Base-by-base conservation (phyloP, 2,797 vertebrate species). In the Tokudaia tokunoshimensis region DNA sequence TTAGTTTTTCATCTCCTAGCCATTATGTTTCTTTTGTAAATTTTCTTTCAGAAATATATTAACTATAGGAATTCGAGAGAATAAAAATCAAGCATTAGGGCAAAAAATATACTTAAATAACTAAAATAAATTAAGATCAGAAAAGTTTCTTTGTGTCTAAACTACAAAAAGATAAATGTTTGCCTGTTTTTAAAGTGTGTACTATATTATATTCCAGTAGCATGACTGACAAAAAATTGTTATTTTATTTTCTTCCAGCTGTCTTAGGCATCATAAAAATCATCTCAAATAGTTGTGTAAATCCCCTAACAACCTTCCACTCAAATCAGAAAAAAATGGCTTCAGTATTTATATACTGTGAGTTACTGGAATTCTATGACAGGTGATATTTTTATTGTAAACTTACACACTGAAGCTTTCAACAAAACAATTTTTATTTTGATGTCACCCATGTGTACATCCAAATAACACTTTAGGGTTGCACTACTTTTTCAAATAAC, bases 171-270 rank as follows among this genome's bases (percentile, higher is more conserved):
- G 3, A 47, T 17, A 91, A 65, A 4, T 76, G 1, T 67, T 82
- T 31, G n/a, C 1, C 6, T n/a, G 1, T 65, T 74, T 47, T 0
- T 63, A 70, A 67, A 93, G 24, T 47, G 11, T 31, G 1, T 81
- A 44, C 1, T 63, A 67, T 91, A 41, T 9, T 87, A 95, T 97
- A 74, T 87, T 94, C 15, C 20, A 93, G 24, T 74, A 84, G 7
- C 91, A 94, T 88, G 19, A 98, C 92, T 82, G 72, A 63, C 7
- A 93, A 94, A n/a, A 26, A 84, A 20, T 31, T 41, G 63, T 81
- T 19, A 82, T 96, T 97, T 97, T 31, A 97, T 87, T 61, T 72
- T 92, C 31, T 97, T 96, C 61, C 2, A 96, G 37, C 94, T 96
- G 95, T 81, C 84, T 59, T 96, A 86, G 96, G 0, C 26, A 87